Conservation (phyloP, 2,113 vertebrate genomes). For the Vireo altiloquus region DNA sequence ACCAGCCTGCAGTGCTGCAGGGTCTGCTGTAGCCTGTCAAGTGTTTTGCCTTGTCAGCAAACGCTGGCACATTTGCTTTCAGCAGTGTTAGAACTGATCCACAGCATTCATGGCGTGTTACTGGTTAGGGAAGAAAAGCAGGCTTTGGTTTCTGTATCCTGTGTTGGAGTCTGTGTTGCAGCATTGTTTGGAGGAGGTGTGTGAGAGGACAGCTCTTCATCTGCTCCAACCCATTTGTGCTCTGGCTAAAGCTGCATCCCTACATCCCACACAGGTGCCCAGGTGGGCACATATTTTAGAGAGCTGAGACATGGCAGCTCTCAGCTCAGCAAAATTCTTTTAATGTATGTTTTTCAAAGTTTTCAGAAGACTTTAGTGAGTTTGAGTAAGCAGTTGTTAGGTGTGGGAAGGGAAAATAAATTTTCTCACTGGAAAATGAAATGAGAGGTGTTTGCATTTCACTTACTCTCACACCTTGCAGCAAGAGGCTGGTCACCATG, state of each 20-base stretch:
- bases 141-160: background rate
- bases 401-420: conserved; percentile 22
- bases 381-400: background rate
- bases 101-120: background rate
- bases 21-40: background rate
- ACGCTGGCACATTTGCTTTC: accelerated
- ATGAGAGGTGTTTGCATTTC: conserved; percentile 35
- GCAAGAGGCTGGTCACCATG: conserved; percentile 23
- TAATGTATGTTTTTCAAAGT: background rate
- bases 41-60: background rate
- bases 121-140: background rate
- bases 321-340: background rate
- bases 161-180: background rate
- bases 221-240: background rate
- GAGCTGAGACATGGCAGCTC: background rate
- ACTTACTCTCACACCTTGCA: conserved; percentile 32
- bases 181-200: background rate
- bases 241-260: background rate
- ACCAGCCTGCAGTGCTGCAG: background rate
- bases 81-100: background rate
- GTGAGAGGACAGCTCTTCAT: accelerated
- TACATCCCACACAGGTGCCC: accelerated
- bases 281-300: background rate
- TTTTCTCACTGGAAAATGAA: background rate
- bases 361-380: background rate